These are phyloP conservation scores for Scaptomyza parva DNA, from an alignment of 2,888 invertebrate species.

Conservation along the genomic window DNA sequence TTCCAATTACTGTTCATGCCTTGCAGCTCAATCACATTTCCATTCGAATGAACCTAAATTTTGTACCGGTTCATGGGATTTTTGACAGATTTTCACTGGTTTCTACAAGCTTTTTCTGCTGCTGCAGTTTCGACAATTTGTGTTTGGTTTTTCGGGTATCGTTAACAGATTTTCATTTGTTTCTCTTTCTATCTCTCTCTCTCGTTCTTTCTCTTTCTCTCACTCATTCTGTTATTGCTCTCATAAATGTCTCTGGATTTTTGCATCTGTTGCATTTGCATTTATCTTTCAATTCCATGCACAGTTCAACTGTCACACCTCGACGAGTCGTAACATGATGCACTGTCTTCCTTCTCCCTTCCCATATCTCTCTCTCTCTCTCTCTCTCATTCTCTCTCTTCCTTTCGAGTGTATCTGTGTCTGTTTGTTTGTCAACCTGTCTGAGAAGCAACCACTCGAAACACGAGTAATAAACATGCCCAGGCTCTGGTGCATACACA, in stretches of 20 bases:
- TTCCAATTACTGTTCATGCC: not conserved
- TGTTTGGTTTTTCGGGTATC: not conserved
- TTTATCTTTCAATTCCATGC: conserved; percentile 19
- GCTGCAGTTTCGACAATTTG: not conserved
- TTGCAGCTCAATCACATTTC: no score
- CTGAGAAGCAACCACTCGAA: conserved; percentile 27
- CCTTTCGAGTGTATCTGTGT: not conserved
- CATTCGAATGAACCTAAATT: not conserved
- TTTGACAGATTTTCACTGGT: not conserved
- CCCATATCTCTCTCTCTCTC: not conserved
- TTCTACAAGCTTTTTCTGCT: no score
- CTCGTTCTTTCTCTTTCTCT: not conserved
- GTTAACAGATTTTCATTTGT: no score
- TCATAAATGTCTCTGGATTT: conserved; percentile 30
- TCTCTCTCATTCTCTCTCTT: not conserved
- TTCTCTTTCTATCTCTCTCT: not conserved
- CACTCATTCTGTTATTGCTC: not conserved
- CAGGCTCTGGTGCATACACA: conserved; percentile 31
- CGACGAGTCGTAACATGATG: conserved; percentile 1
- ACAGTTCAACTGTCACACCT: conserved; percentile 28
- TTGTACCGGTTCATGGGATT: not conserved
- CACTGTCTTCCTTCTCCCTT: not conserved
- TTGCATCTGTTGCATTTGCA: conserved; percentile 39
- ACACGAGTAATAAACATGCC: conserved; percentile 60
- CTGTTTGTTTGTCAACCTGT: not conserved